These are phyloP conservation scores for Cerceris ruficornis DNA, from an alignment of 2,888 invertebrate genomes.

Conservation along the genomic window DNA sequence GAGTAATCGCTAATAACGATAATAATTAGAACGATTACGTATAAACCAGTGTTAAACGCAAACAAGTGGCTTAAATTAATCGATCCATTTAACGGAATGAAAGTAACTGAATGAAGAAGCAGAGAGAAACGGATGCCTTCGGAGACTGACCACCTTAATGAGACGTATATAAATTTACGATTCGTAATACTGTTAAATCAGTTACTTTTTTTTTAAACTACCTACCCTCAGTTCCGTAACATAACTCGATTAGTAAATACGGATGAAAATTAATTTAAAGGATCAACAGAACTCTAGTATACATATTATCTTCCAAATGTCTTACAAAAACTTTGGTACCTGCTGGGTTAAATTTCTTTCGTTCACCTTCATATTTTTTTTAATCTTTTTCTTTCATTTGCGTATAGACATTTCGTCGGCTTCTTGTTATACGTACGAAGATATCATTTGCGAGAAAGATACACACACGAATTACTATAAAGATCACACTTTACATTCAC, in stretches of 20 bases:
- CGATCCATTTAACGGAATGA: conserved; percentile 26
- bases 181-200: conserved; percentile 60
- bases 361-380: too few species aligned
- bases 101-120: conserved; percentile 23
- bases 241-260: conserved; percentile 17
- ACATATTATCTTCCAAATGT: conserved; percentile 26
- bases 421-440: conserved; percentile 28
- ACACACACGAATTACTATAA: conserved; percentile 54
- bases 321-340: conserved; percentile 53
- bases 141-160: conserved; percentile 13
- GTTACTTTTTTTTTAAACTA: conserved; percentile 42
- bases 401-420: conserved; percentile 21
- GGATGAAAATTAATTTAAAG: conserved; percentile 28
- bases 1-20: conserved; percentile 22
- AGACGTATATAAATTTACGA: conserved; percentile 30
- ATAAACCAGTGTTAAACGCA: conserved; percentile 3
- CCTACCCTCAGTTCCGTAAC: conserved; percentile 38
- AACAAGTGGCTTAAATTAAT: conserved; percentile 25
- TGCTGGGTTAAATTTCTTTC: conserved; percentile 27
- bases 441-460: conserved; percentile 38
- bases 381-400: conserved; percentile 7
- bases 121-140: conserved; percentile 17
- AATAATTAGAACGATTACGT: background rate
- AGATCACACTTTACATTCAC: conserved; percentile 61
- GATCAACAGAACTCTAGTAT: conserved; percentile 16